Evolutionary conservation across 2,888 invertebrate genomes (phyloP), one percentile per base, ranked within the genome.

Genomic region (Dynastes grantii): DNA sequence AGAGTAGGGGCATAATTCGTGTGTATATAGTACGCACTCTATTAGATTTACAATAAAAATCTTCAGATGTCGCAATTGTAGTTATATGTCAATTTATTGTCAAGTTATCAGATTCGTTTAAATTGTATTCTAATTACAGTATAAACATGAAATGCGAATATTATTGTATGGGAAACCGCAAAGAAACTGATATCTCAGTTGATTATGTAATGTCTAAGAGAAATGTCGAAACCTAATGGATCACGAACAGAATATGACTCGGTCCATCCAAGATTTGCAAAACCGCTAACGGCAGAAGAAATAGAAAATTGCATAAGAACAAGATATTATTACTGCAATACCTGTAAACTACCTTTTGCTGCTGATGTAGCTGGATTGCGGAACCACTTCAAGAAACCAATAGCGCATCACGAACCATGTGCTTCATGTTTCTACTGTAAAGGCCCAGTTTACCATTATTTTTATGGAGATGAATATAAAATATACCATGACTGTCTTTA

Each of bases 341-440:
- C 84, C 65, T 88, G 88, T 76, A 84, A 85, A 58, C 76, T 86
- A 76, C 87, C 83, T 81, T 86, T 88, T 80, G 87, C 86, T 27
- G 87, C 87, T 8, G 84, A 84, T 32, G 82, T 83, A 40, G 80
- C 81, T 45, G 87, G 84, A 29, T 81, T 88, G 29, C 83, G 84
- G 67, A 84, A 81, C 63, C 88, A 88, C 80, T 88, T 88, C 81
- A 85, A 83, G 79, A 83, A 82, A 49, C 84, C 85, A 71, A 84
- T 85, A 75, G 82, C 84, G 27, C 80, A 81, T 16, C 88, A 88
- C 79, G 79, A 79, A 71, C 84, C 86, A 40, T 83, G 81, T 67
- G 86, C 85, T 40, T 84, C 85, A 32, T 88, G 88, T 82, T 86
- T 87, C 81, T 88, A 88, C 81, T 88, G 88, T 78, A 84, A 84